A percentile compares a stretch with the other conserved stretches of the same genome.
Conservation (phyloP, 2,888 invertebrate genomes). For the Cremastinae sp. region DNA sequence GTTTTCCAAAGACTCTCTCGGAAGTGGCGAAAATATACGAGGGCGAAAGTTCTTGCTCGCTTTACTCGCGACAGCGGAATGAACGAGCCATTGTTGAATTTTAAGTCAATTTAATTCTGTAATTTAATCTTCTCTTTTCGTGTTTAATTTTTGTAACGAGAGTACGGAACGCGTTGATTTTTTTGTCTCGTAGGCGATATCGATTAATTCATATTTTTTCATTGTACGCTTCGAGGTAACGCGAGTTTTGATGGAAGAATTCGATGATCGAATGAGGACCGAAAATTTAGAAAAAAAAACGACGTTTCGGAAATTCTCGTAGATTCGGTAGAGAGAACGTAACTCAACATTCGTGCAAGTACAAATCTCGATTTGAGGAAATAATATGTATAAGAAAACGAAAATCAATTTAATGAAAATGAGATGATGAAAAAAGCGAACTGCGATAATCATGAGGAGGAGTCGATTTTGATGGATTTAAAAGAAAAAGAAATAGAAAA, state of each 20-base stretch:
- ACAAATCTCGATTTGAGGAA: slow-evolving; percentile 66
- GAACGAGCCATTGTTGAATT: slow-evolving; percentile 15
- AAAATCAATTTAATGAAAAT: slow-evolving; percentile 36
- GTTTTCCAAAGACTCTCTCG: slow-evolving; percentile 27
- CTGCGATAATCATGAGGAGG: slow-evolving; percentile 63
- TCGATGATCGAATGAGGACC: neutral
- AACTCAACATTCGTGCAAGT: slow-evolving; percentile 71
- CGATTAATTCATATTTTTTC: slow-evolving; percentile 54
- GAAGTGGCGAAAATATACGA: slow-evolving; percentile 37
- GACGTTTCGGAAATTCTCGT: slow-evolving; percentile 40
- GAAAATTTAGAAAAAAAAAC: slow-evolving; percentile 23
- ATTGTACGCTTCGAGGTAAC: slow-evolving; percentile 49
- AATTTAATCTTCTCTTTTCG: neutral
- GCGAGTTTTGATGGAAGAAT: slow-evolving; percentile 7
- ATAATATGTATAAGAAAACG: slow-evolving; percentile 38
- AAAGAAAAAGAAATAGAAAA: slow-evolving; percentile 21
- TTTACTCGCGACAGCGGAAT: neutral
- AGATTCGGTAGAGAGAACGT: slow-evolving; percentile 51
- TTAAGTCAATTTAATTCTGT: slow-evolving; percentile 19
- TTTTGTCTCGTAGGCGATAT: slow-evolving; percentile 25
- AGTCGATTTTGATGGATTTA: slow-evolving; percentile 48
- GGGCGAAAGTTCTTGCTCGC: slow-evolving; percentile 22
- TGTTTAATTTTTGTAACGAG: slow-evolving; percentile 24
- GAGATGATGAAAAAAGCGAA: slow-evolving; percentile 59
- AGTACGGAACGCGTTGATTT: slow-evolving; percentile 5